These are phyloP conservation scores for Hoplias malabaricus DNA, from an alignment of 2,113 vertebrate species.

Conservation along the genomic window DNA sequence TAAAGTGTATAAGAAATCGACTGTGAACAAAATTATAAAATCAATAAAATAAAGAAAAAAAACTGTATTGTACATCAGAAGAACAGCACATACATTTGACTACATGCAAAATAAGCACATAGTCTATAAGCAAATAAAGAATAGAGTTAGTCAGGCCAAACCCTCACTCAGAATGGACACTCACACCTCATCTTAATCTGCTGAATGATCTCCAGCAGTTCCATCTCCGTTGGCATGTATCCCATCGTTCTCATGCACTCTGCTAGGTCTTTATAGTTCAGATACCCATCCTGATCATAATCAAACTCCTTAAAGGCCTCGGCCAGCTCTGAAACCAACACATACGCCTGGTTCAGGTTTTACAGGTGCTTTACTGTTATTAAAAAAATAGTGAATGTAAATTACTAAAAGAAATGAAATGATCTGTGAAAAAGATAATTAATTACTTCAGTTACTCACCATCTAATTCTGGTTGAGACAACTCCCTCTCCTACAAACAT, in stretches of 20 bases:
- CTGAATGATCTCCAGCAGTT: conserved; percentile 94
- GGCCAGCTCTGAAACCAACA: conserved; percentile 80
- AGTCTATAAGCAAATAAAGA: too few relatives aligned
- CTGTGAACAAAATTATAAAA: not conserved
- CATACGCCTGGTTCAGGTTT: not conserved
- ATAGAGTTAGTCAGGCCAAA: not conserved
- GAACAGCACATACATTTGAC: too few relatives aligned
- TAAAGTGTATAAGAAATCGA: too few relatives aligned
- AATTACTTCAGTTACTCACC: too few relatives aligned
- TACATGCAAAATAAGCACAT: too few relatives aligned
- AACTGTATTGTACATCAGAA: too few relatives aligned
- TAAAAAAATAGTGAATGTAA: too few relatives aligned
- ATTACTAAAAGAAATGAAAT: too few relatives aligned
- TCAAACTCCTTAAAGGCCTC: conserved; percentile 94
- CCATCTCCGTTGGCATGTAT: conserved; percentile 99
- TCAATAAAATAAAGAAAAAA: too few relatives aligned
- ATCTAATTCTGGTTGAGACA: conserved; percentile 75
- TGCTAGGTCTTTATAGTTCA: conserved; percentile 93
- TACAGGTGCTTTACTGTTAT: too few relatives aligned
- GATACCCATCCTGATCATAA: conserved; percentile 89
- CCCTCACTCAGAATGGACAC: conserved; percentile 30
- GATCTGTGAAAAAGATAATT: too few relatives aligned
- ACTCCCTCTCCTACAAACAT: conserved; percentile 69
- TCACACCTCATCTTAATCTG: conserved; percentile 87
- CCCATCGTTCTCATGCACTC: conserved; percentile 97